Evolutionary conservation across 2,797 vertebrate species (phyloP).

Genomic region (Pseudochirops cupreus): DNA sequence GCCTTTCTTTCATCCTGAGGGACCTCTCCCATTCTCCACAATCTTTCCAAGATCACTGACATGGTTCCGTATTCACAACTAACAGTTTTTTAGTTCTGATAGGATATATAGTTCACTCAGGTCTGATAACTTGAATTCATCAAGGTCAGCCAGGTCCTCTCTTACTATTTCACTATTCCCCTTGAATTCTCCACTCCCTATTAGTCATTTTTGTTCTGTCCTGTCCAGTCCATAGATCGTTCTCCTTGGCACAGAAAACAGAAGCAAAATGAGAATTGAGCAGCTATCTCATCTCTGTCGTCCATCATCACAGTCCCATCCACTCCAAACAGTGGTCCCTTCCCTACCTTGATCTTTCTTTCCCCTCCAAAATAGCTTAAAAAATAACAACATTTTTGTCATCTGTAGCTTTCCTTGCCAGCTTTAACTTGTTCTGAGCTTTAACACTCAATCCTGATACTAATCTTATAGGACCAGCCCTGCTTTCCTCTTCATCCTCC

Average conservation of each 20-base stretch:
- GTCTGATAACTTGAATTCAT: background rate
- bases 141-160: background rate
- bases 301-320: background rate
- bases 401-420: background rate
- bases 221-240: background rate
- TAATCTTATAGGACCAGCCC: background rate
- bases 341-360: background rate
- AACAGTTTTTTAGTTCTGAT: background rate
- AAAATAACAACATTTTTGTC: background rate
- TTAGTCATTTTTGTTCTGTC: background rate
- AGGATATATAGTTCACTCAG: background rate
- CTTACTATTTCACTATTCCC: background rate
- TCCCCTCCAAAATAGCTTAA: background rate
- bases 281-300: background rate
- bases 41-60: background rate
- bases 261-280: background rate
- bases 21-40: background rate
- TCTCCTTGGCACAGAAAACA: slow-evolving; percentile 7
- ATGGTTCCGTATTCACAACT: background rate
- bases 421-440: background rate
- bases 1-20: background rate
- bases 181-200: background rate
- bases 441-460: background rate
- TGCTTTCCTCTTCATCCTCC: background rate
- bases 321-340: background rate